A percentile compares a stretch with the other conserved stretches of the same genome.
phyloP scores from a whole-genome alignment of 2,113 vertebrate species.

The Sphaerodactylus townsendi region DNA sequence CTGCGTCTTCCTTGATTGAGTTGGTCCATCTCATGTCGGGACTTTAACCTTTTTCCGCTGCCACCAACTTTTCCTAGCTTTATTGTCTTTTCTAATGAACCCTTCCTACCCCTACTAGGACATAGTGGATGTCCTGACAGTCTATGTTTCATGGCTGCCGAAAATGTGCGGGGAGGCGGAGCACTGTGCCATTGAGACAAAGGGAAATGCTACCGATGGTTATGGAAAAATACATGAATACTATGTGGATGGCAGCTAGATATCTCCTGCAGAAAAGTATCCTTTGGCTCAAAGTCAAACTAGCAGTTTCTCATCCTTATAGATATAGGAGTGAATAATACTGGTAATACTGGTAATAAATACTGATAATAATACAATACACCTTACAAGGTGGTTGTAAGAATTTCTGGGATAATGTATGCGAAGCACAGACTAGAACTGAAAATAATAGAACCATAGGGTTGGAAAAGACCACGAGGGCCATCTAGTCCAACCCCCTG shows the following conservation, averaged over 20 bases:
- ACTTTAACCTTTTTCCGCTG: too few species aligned
- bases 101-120: too few species aligned
- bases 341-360: too few species aligned
- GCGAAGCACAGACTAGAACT: neutral
- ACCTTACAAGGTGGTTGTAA: neutral
- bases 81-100: too few species aligned
- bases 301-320: neutral
- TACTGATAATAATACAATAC: too few species aligned
- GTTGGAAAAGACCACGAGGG: too few species aligned
- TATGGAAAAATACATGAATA: too few species aligned
- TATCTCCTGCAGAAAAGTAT: neutral
- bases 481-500: too few species aligned
- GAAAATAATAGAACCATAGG: too few species aligned
- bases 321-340: neutral
- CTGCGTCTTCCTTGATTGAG: too few species aligned
- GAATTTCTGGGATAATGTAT: neutral
- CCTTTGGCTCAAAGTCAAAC: neutral
- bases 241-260: neutral
- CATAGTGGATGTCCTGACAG: neutral
- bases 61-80: too few species aligned
- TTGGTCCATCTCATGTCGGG: too few species aligned
- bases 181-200: neutral
- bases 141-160: neutral
- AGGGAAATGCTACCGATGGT: neutral
- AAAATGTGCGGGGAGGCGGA: neutral